phyloP scores from a whole-genome alignment of 2,888 invertebrate genomes.

The Leucoptera coffeella region DNA sequence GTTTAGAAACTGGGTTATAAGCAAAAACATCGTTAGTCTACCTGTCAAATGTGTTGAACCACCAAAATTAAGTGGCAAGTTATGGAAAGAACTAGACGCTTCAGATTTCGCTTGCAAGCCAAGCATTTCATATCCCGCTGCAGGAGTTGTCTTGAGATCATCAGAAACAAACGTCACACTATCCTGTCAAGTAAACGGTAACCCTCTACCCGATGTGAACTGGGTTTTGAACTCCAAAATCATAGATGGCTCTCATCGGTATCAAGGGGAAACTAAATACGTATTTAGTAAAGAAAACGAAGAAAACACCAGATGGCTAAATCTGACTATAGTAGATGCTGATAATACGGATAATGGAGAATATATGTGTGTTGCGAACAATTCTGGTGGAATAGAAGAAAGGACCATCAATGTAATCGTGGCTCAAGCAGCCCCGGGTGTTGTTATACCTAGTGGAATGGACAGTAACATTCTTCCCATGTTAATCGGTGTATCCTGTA shows the following conservation, averaged over 20 bases:
- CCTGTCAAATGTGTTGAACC: constrained; percentile 73
- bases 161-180: constrained; percentile 64
- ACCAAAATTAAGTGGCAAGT: constrained; percentile 56
- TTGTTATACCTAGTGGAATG: constrained; percentile 42
- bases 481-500: constrained; percentile 41
- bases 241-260: constrained; percentile 46
- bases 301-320: constrained; percentile 54
- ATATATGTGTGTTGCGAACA: constrained; percentile 75
- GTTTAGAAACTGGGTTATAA: constrained; percentile 71
- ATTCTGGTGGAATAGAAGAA: constrained; percentile 73
- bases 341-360: constrained; percentile 62
- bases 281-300: constrained; percentile 18
- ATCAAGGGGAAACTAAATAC: constrained; percentile 45
- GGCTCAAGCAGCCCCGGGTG: constrained; percentile 30
- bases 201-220: constrained; percentile 68
- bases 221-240: constrained; percentile 65
- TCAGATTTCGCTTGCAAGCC: constrained; percentile 81
- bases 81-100: constrained; percentile 66
- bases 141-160: constrained; percentile 54
- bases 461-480: constrained; percentile 50
- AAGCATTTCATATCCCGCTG: constrained; percentile 60
- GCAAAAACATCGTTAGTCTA: constrained; percentile 66
- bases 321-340: constrained; percentile 62
- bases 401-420: constrained; percentile 63
- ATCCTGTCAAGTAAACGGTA: constrained; percentile 68